These are phyloP conservation scores for Monomorium pharaonis DNA, from an alignment of 1,140 invertebrate genomes.

Conservation along the genomic window DNA sequence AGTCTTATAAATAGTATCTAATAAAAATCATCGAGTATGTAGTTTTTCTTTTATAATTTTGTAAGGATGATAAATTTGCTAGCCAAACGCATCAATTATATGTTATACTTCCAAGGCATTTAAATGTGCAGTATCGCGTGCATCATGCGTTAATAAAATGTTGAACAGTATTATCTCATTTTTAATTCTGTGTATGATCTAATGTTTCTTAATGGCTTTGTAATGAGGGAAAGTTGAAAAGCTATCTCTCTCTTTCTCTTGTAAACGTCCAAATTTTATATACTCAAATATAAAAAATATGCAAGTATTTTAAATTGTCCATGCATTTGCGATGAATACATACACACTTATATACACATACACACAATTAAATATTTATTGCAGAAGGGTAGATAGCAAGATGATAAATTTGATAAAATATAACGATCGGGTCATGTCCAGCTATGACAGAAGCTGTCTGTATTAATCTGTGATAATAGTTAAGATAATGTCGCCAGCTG, in stretches of 20 bases:
- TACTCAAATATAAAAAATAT: slow-evolving; percentile 9
- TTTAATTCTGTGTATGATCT: slow-evolving; percentile 27
- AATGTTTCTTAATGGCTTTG: slow-evolving; percentile 22
- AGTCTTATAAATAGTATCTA: slow-evolving; percentile 12
- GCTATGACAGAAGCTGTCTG: slow-evolving; percentile 81
- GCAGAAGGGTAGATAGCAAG: slow-evolving; percentile 62
- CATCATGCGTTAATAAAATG: slow-evolving; percentile 29
- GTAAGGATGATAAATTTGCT: not conserved
- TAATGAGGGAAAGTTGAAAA: not conserved
- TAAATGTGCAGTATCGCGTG: not conserved
- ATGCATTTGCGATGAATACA: slow-evolving; percentile 6
- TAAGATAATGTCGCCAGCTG: slow-evolving; percentile 78
- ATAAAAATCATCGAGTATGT: not conserved
- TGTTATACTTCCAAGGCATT: slow-evolving; percentile 3
- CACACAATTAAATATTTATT: slow-evolving; percentile 34
- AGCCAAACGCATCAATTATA: not conserved
- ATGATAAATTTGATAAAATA: slow-evolving; percentile 65
- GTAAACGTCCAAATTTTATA: slow-evolving; percentile 43
- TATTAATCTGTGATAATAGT: slow-evolving; percentile 85
- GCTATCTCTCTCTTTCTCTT: no score
- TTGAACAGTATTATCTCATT: slow-evolving; percentile 45
- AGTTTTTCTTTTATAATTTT: not conserved
- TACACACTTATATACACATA: not conserved
- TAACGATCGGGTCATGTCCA: slow-evolving; percentile 77
- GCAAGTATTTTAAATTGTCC: slow-evolving; percentile 35